phyloP scores from a whole-genome alignment of 2,113 vertebrate species.

The Lamprologus callipterus region DNA sequence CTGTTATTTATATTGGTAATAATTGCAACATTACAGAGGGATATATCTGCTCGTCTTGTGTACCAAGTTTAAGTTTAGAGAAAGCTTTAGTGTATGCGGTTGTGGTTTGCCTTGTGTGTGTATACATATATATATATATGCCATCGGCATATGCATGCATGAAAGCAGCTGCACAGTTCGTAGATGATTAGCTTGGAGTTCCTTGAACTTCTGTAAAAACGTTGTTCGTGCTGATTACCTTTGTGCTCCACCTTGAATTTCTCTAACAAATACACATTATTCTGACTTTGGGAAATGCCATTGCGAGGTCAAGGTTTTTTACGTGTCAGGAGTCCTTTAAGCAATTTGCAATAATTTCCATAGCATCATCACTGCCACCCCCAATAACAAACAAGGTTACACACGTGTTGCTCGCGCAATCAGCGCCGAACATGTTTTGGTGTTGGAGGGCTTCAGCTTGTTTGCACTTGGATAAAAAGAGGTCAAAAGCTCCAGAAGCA shows the following conservation, averaged over 20 bases:
- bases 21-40: constrained; percentile 4
- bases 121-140: not conserved
- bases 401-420: constrained; percentile 27
- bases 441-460: not conserved
- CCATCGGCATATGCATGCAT: not conserved
- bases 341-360: constrained; percentile 78
- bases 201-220: constrained; percentile 32
- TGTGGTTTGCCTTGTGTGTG: not conserved
- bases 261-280: constrained; percentile 52
- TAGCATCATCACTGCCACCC: constrained; percentile 66
- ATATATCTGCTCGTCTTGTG: constrained; percentile 3
- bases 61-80: not conserved
- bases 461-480: constrained; percentile 5
- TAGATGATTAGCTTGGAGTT: constrained; percentile 12
- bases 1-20: constrained; percentile 49
- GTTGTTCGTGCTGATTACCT: constrained; percentile 33
- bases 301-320: constrained; percentile 65
- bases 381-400: constrained; percentile 75
- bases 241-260: constrained; percentile 45
- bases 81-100: not conserved
- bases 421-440: constrained; percentile 1
- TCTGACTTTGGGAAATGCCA: constrained; percentile 51
- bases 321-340: constrained; percentile 69
- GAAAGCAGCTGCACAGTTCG: not conserved
- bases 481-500: not conserved